These are phyloP conservation scores for Chamaetylas fuelleborni DNA, from an alignment of 2,113 vertebrate species.

Conservation along the genomic window DNA sequence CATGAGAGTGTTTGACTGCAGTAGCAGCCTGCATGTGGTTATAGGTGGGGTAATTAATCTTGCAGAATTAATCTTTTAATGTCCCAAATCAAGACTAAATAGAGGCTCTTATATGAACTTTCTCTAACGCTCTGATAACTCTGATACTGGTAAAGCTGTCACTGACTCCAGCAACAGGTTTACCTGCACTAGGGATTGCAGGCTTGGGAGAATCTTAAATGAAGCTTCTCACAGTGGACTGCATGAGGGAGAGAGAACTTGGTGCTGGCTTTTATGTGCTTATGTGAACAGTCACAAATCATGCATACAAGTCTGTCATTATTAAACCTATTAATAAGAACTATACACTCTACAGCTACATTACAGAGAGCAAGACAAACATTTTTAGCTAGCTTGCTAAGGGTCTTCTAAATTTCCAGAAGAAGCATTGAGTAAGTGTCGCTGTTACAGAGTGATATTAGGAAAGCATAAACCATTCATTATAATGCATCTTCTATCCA, in stretches of 20 bases:
- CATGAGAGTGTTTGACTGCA: neutral
- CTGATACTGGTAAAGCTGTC: neutral
- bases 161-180: neutral
- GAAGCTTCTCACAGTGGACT: neutral
- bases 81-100: neutral
- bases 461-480: neutral
- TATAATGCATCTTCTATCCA: neutral
- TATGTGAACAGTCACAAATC: neutral
- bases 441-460: neutral
- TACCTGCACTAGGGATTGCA: neutral
- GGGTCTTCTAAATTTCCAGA: neutral
- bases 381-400: neutral
- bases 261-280: neutral
- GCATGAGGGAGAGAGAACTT: neutral
- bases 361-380: neutral
- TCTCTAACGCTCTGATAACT: neutral
- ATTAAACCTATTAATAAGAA: neutral
- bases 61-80: neutral
- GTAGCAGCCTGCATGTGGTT: rapidly evolving
- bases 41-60: neutral
- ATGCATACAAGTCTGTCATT: neutral
- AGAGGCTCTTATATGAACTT: neutral
- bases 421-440: neutral
- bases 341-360: neutral
- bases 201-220: neutral